These are phyloP conservation scores for Chloroceryle aenea DNA, from an alignment of 2,113 vertebrate species.

Conservation along the genomic window DNA sequence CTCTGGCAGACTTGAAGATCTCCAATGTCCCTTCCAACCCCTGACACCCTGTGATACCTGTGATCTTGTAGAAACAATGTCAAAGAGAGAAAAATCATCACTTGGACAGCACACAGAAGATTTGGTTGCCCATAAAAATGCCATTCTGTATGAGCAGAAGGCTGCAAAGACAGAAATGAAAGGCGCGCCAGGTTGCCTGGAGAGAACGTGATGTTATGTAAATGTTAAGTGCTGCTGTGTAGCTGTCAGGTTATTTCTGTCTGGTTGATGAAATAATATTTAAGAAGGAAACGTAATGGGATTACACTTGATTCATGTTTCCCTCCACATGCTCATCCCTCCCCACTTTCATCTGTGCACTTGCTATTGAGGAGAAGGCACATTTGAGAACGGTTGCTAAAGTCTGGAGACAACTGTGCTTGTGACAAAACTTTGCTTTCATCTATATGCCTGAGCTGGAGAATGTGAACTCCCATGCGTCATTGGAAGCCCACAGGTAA, in stretches of 20 bases:
- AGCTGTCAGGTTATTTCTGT: not conserved
- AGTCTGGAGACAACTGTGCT: not conserved
- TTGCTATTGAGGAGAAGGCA: not conserved
- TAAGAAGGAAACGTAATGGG: not conserved
- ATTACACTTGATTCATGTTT: not conserved
- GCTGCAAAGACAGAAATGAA: not conserved
- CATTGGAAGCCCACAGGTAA: not conserved
- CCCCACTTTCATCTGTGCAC: not conserved
- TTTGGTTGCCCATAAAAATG: not conserved
- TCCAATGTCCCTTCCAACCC: too few species aligned
- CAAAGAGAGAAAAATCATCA: not conserved
- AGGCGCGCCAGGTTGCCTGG: not conserved
- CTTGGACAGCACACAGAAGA: not conserved
- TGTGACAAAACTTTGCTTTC: not conserved
- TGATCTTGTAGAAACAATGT: not conserved
- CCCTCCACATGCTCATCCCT: not conserved
- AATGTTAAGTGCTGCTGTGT: not conserved
- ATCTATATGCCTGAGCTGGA: not conserved
- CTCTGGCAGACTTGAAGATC: too few species aligned
- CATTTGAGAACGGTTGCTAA: not conserved
- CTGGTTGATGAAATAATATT: conserved; percentile 18
- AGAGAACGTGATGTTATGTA: not conserved
- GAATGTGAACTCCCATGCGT: fast-evolving
- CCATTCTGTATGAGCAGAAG: not conserved
- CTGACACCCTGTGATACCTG: too few species aligned